Evolutionary conservation across 2,888 invertebrate species (phyloP), one percentile per base, ranked within the genome.

Genomic region (Flabesymbios commensalis): DNA sequence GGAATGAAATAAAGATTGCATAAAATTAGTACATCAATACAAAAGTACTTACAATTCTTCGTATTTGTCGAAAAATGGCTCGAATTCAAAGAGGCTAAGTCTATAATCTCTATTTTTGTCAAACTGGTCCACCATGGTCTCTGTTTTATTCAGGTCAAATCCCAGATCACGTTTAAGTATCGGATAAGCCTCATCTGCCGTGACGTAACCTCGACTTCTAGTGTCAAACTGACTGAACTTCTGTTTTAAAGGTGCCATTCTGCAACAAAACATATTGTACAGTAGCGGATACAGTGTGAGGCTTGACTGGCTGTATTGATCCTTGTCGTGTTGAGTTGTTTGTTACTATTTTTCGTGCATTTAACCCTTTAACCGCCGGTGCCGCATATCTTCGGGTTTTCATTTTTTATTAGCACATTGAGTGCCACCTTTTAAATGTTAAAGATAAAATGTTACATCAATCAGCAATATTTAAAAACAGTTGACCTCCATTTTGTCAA

Each of bases 91-190:
- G 17, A 70, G 62, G 29, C 63, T 67, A 29, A 70, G 65, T 52
- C 59, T 32, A 43, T 65, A 69, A 57, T 70, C 70, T 19, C 56
- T 59, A 57, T 70, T 70, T 47, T 61, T 64, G 64, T 70, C 70
- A 28, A 49, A 70, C 56, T 49, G 43, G 36, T 66, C 58, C 24
- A 70, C 51, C 19, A 70, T 31, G 2, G 55, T 56, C 32, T 70
- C 68, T 24, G 68, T 69, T 51, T 69, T 69, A 54, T 59, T 56
- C 60, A 39, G 31, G 42, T 66, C 65, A 41, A 69, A 70, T 10
- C 66, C 65, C 3, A 70, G 61, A 29, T 67, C 68, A 22, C 24
- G 26, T 22, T 42, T 14, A 17, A 70, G 63, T 26, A 66, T 47
- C 5, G 64, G 63, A 14, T 52, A 52, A 4, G 68, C 70, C 32